A percentile compares a stretch with the other conserved stretches of the same genome.
These are phyloP conservation scores for Aviceda subcristata DNA, from an alignment of 2,113 vertebrate genomes.

Conservation along the genomic window DNA sequence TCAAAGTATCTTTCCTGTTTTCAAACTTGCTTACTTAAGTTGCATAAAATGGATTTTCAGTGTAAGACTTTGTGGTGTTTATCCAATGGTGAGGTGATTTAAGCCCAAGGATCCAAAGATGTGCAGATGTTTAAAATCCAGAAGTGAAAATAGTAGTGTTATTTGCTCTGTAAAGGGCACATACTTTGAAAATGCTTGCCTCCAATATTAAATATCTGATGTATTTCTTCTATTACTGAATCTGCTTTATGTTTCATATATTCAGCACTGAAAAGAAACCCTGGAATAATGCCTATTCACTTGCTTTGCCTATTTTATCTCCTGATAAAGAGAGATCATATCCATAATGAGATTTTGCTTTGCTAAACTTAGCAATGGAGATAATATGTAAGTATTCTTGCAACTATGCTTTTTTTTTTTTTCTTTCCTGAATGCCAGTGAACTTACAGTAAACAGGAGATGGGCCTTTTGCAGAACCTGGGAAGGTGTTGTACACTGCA, in stretches of 20 bases:
- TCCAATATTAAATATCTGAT: not conserved
- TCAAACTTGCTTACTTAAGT: not conserved
- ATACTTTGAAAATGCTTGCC: not conserved
- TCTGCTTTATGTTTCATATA: not conserved
- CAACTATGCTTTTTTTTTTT: not conserved
- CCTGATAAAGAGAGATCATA: not conserved
- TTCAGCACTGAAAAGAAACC: not conserved
- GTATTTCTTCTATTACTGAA: not conserved
- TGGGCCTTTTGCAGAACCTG: not conserved
- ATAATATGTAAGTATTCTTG: not conserved
- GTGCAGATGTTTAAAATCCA: not conserved
- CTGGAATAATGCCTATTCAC: not conserved
- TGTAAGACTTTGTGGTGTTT: not conserved
- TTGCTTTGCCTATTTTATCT: not conserved
- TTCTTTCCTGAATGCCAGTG: not conserved
- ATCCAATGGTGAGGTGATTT: rapidly evolving
- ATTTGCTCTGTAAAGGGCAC: not conserved
- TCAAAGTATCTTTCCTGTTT: not conserved
- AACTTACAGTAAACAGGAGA: not conserved
- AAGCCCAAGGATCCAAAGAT: not conserved
- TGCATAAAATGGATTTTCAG: not conserved
- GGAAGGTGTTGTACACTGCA: not conserved
- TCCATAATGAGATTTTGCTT: not conserved
- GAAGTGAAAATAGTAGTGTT: not conserved
- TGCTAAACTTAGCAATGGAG: not conserved